Evolutionary conservation across 2,113 vertebrate species (phyloP).

Genomic region (Pelodiscus sinensis): DNA sequence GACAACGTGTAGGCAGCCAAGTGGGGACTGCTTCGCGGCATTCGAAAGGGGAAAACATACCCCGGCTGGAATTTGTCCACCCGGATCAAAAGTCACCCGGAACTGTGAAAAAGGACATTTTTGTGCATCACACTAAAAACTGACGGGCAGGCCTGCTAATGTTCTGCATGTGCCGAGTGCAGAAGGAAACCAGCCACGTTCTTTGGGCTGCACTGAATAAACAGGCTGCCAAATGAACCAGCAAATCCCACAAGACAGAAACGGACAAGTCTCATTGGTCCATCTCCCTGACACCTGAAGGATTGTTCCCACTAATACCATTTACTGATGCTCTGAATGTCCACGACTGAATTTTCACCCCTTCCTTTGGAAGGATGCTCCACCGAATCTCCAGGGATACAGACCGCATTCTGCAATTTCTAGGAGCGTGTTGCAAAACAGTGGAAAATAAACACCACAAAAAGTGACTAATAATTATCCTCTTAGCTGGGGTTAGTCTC

Average conservation of each 20-base stretch:
- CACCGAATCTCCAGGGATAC: not conserved
- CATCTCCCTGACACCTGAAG: not conserved
- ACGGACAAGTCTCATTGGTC: not conserved
- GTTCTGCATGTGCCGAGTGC: not conserved
- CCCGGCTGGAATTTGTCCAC: not conserved
- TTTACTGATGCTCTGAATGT: not conserved
- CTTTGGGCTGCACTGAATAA: not conserved
- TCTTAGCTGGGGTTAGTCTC: not conserved
- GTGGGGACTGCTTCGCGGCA: not conserved
- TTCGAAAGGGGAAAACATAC: not conserved
- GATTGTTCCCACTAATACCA: not conserved
- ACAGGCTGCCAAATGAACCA: not conserved
- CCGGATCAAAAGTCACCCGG: not conserved
- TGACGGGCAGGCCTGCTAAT: not conserved
- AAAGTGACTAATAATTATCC: not conserved
- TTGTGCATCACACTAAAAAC: not conserved
- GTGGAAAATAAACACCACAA: not conserved
- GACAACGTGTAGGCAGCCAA: not conserved
- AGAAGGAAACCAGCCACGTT: not conserved
- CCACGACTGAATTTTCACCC: not conserved
- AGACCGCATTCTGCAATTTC: not conserved
- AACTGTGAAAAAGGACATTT: not conserved
- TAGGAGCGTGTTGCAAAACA: not conserved
- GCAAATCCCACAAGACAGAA: not conserved
- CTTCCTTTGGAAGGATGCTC: not conserved